Base-by-base conservation (phyloP, 2,888 invertebrate genomes). In the Philhelius pedissequus region DNA sequence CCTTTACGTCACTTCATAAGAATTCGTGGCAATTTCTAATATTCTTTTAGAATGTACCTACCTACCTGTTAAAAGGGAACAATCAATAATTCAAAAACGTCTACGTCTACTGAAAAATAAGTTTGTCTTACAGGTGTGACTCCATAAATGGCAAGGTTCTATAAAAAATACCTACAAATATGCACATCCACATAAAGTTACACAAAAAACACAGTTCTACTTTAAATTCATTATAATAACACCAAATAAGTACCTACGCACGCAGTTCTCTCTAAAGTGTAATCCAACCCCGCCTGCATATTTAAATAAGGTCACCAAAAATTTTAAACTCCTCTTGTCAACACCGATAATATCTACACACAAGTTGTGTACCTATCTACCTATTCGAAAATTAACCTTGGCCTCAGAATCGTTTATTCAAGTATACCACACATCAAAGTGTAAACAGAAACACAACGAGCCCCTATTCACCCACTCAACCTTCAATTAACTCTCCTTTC, bases 341-440 rank as follows among this genome's bases (percentile, higher is more conserved):
- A 62, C 68, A 32, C 9, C 7, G n/a, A 13, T 27, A 2, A 13
- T 11, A 38, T 4, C 13, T 13, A 50, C 7, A n/a, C 9, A 40
- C 27, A 4, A 40, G 4, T 25, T n/a, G n/a, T n/a, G n/a, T n/a
- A n/a, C n/a, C n/a, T 43, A 43, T 43, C 62, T 18, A 35, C 32
- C 8, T 25, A 40, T 18, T 43, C 11, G 7, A 43, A 54, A 64
- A 35, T 40, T 68, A 79, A 79, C 74, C 74, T 68, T 79, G 79
- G 60, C 79, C 74, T 15, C 66, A 5, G 73, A 9, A 35, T n/a
- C 22, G 1, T n/a, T 18, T 18, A 54, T 45, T 68, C 58, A 18
- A 48, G 20, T 15, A 13, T 58, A n/a, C n/a, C 43, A 9, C 15
- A 13, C 35, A 35, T 52, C n/a, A 45, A 48, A 62, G 30, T 62